Evolutionary conservation across 2,888 invertebrate species (phyloP).

Genomic region (Troides helena): DNA sequence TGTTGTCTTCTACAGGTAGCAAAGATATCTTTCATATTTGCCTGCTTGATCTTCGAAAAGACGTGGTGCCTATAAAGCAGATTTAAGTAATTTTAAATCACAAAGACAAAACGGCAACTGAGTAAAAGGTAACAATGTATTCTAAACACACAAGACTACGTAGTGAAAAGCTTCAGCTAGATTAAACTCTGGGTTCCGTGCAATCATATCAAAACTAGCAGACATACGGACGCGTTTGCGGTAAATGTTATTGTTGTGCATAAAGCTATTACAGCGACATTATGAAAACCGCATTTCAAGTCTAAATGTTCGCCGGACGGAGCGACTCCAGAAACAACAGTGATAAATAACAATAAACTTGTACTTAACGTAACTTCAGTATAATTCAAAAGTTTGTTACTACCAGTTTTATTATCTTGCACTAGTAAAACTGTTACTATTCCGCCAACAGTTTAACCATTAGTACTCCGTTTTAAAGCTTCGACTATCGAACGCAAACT

Average conservation of each 20-base stretch:
- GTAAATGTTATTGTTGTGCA: slow-evolving; percentile 21
- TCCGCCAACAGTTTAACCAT: background rate
- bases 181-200: slow-evolving; percentile 19
- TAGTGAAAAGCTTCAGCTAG: background rate
- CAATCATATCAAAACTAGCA: slow-evolving; percentile 19
- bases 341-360: slow-evolving; percentile 6
- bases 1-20: too few species aligned
- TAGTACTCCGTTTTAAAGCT: background rate
- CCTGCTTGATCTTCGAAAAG: too few species aligned
- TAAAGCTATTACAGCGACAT: slow-evolving; percentile 22
- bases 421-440: background rate
- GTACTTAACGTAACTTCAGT: background rate
- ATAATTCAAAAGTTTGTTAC: background rate
- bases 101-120: background rate
- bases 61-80: too few species aligned
- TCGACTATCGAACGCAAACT: background rate
- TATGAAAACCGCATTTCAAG: slow-evolving; percentile 23
- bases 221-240: slow-evolving; percentile 20
- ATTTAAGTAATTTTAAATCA: too few species aligned
- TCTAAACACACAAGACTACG: background rate
- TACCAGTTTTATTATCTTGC: slow-evolving; percentile 4
- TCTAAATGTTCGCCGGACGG: slow-evolving; percentile 10
- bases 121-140: background rate
- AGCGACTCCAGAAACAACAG: slow-evolving; percentile 12
- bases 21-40: too few species aligned